phyloP scores from a whole-genome alignment of 2,888 invertebrate species.

The Drosophila neonasuta region DNA sequence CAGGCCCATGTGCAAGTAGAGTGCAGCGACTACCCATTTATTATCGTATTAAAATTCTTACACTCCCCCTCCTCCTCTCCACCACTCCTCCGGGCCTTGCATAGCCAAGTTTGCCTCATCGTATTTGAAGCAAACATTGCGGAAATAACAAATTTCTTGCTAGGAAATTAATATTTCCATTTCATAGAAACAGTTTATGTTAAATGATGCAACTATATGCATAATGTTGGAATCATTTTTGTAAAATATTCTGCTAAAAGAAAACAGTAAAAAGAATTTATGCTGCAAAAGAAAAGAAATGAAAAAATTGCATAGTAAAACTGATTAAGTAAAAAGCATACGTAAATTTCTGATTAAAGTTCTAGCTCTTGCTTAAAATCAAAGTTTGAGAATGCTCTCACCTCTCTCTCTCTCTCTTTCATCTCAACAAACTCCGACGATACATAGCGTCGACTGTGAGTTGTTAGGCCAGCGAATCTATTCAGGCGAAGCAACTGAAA shows the following conservation, averaged over 20 bases:
- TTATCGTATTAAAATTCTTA: constrained; percentile 69
- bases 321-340: background rate
- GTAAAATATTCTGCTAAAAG: background rate
- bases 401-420: background rate
- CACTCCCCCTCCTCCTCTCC: constrained; percentile 5
- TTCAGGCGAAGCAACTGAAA: constrained; percentile 10
- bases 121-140: constrained; percentile 56
- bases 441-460: constrained; percentile 22
- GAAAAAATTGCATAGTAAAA: background rate
- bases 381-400: constrained; percentile 25
- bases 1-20: constrained; percentile 20
- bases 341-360: constrained; percentile 31
- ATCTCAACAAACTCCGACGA: constrained; percentile 44
- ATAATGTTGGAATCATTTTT: background rate
- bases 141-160: constrained; percentile 79
- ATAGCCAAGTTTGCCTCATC: background rate
- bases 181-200: constrained; percentile 72
- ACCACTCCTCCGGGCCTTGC: background rate
- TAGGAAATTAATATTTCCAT: constrained; percentile 79
- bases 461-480: constrained; percentile 45
- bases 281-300: background rate
- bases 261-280: background rate
- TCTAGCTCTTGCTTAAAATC: constrained; percentile 35
- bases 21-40: constrained; percentile 47
- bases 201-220: constrained; percentile 26